These are phyloP conservation scores for Nannobrachium achirus DNA, from an alignment of 2,113 vertebrate genomes.

Conservation along the genomic window DNA sequence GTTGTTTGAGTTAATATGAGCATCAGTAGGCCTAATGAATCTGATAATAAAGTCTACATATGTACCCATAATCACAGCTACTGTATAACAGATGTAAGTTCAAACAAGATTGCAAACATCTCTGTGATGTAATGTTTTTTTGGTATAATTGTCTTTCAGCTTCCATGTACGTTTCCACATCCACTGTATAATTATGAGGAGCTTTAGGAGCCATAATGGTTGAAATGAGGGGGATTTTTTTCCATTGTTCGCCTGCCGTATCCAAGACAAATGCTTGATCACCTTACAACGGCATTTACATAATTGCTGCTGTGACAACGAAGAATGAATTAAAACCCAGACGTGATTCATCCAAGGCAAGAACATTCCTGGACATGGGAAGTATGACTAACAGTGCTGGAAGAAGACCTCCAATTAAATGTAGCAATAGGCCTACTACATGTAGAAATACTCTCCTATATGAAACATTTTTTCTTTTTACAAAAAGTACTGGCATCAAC, in stretches of 20 bases:
- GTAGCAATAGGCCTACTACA: no score
- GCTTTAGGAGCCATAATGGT: constrained; percentile 18
- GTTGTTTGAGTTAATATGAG: background rate
- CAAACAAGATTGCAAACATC: constrained; percentile 11
- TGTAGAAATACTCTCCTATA: no score
- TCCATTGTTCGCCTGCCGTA: background rate
- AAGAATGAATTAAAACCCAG: constrained; percentile 39
- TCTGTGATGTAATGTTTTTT: constrained; percentile 7
- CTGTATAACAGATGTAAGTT: background rate
- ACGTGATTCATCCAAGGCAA: constrained; percentile 18
- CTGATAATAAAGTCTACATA: no score
- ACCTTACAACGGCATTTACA: constrained; percentile 29
- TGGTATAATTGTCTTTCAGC: constrained; percentile 16
- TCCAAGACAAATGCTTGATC: constrained; percentile 55
- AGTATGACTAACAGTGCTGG: constrained; percentile 12
- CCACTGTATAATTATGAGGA: constrained; percentile 30
- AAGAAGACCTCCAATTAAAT: no score
- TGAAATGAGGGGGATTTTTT: constrained; percentile 34
- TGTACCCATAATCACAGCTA: background rate
- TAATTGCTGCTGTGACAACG: constrained; percentile 40
- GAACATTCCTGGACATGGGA: constrained; percentile 30
- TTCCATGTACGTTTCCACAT: constrained; percentile 30
- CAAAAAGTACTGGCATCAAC: no score
- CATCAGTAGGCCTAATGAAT: background rate
- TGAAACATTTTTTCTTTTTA: no score